A percentile compares a stretch with the other conserved stretches of the same genome.
Evolutionary conservation across 2,888 invertebrate species (phyloP).

Genomic region (Lasioglossum marginatum): DNA sequence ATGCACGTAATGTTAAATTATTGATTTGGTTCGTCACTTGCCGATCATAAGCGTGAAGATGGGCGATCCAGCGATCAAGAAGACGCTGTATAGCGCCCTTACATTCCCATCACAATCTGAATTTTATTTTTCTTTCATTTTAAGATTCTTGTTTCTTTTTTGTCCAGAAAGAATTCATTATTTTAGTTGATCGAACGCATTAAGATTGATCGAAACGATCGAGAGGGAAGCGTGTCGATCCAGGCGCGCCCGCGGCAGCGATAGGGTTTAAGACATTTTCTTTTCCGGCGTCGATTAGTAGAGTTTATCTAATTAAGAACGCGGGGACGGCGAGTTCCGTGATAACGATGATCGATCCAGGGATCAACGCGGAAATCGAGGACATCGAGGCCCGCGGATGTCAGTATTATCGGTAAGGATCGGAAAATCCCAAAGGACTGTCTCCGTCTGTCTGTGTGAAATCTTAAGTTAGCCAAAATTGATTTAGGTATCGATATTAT

Average conservation of each 20-base stretch:
- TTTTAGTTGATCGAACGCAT: neutral
- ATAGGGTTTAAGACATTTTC: slow-evolving; percentile 58
- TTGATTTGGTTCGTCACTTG: neutral
- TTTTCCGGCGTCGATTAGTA: slow-evolving; percentile 59
- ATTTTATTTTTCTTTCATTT: neutral
- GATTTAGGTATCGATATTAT: neutral
- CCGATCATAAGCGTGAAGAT: neutral
- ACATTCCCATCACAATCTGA: neutral
- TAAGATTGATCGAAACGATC: neutral
- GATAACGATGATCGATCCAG: neutral
- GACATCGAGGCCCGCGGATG: slow-evolving; percentile 16
- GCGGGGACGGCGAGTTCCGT: slow-evolving; percentile 53
- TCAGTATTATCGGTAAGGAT: slow-evolving; percentile 56
- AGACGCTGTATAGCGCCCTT: neutral
- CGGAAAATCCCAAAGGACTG: neutral
- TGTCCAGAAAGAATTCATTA: neutral
- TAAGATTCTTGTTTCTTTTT: neutral
- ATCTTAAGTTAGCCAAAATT: slow-evolving; percentile 14
- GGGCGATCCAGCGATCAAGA: neutral
- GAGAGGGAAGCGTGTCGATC: slow-evolving; percentile 9
- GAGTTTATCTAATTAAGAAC: slow-evolving; percentile 48
- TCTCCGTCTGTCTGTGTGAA: neutral
- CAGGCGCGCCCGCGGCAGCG: slow-evolving; percentile 49
- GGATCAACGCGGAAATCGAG: slow-evolving; percentile 13
- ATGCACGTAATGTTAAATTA: neutral